phyloP scores from a whole-genome alignment of 1,140 invertebrate genomes.

The Schlechtendalia chinensis region DNA sequence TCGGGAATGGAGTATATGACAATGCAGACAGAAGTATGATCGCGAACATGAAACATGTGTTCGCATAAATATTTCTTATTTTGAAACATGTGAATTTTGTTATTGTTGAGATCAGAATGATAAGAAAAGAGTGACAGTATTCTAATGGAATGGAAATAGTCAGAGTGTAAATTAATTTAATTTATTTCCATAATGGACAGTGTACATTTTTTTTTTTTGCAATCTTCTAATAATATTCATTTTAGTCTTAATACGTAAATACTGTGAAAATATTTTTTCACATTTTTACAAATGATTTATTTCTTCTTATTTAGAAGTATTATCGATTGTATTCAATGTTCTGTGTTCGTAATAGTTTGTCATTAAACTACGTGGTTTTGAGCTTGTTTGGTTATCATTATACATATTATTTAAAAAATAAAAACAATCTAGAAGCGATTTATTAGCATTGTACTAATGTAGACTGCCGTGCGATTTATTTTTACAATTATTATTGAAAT shows the following conservation, averaged over 20 bases:
- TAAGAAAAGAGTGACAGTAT: not conserved
- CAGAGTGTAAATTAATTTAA: too few relatives aligned
- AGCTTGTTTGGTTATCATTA: slow-evolving; percentile 1
- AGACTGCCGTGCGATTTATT: not conserved
- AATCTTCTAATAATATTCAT: not conserved
- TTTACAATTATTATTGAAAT: not conserved
- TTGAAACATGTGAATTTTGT: slow-evolving; percentile 1
- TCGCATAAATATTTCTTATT: slow-evolving; percentile 42
- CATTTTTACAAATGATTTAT: not conserved
- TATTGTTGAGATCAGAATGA: not conserved
- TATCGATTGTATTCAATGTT: not conserved
- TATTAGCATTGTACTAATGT: not conserved
- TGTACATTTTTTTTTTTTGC: not conserved
- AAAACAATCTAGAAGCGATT: not conserved
- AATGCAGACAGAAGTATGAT: slow-evolving; percentile 20
- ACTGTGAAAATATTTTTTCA: too few relatives aligned
- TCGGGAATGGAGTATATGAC: too few relatives aligned
- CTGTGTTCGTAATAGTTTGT: not conserved
- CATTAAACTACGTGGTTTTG: not conserved
- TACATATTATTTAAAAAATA: not conserved
- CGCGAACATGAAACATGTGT: slow-evolving; percentile 23
- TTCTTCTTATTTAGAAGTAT: not conserved
- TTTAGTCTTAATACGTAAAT: too few relatives aligned
- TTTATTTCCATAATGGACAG: too few relatives aligned
- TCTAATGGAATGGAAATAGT: not conserved